These are phyloP conservation scores for Silurus lanzhouensis DNA, from an alignment of 2,797 vertebrate genomes.

Conservation along the genomic window DNA sequence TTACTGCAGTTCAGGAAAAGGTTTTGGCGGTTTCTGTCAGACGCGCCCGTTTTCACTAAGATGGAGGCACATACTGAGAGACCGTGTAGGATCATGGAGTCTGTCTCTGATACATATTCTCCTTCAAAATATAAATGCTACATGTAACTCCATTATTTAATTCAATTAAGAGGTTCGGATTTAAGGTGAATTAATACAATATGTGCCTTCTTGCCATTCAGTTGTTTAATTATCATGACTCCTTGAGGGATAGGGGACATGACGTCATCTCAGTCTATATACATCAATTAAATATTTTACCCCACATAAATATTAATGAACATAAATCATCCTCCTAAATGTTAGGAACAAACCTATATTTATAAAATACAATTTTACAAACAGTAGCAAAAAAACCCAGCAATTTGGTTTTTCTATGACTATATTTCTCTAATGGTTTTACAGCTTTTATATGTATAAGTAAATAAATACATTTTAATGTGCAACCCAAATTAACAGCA, in stretches of 20 bases:
- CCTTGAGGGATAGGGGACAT: too few relatives aligned
- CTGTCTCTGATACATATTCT: background rate
- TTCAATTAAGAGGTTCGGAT: background rate
- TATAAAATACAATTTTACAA: background rate
- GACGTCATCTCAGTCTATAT: background rate
- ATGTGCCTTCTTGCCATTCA: background rate
- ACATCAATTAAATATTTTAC: background rate
- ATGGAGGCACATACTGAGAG: slow-evolving; percentile 33
- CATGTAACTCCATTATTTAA: background rate
- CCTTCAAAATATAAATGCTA: background rate
- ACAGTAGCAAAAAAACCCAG: too few relatives aligned
- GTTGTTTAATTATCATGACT: background rate
- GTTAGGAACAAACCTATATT: background rate
- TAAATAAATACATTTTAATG: background rate
- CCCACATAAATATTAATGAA: background rate
- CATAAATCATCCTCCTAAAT: background rate
- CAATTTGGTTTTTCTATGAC: background rate
- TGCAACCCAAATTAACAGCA: background rate
- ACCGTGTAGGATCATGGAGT: background rate
- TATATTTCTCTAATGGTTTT: background rate
- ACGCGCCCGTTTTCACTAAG: slow-evolving; percentile 15
- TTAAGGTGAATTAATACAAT: background rate
- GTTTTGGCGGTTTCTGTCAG: slow-evolving; percentile 12
- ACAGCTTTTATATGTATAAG: background rate
- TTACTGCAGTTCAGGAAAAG: background rate